phyloP scores from a whole-genome alignment of 1,140 invertebrate species.

The Gonatopus flavifemur region DNA sequence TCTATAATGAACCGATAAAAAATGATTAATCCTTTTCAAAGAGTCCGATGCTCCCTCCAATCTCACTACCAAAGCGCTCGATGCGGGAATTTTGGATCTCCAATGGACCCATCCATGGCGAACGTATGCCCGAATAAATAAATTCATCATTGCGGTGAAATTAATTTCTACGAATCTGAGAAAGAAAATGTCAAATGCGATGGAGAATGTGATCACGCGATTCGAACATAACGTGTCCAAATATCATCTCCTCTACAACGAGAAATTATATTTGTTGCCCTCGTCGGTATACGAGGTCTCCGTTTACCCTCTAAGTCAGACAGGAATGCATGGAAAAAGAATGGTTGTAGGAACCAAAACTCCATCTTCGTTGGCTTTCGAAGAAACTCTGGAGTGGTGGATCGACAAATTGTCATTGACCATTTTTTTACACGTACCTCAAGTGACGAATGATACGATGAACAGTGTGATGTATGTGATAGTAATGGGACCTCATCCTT shows the following conservation, averaged over 20 bases:
- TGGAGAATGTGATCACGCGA: too few species aligned
- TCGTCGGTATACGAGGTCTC: slow-evolving; percentile 22
- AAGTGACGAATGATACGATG: slow-evolving; percentile 20
- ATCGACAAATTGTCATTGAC: slow-evolving; percentile 8
- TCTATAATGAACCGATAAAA: background rate
- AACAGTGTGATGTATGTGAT: slow-evolving; percentile 18
- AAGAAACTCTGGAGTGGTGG: background rate
- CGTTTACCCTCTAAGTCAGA: slow-evolving; percentile 17
- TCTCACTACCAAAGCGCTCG: background rate
- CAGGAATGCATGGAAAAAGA: background rate
- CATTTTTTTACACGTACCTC: slow-evolving; percentile 28
- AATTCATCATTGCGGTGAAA: slow-evolving; percentile 10
- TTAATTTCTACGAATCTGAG: slow-evolving; percentile 10
- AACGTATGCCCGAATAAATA: slow-evolving; percentile 8
- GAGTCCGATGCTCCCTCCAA: slow-evolving; percentile 9
- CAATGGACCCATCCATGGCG: slow-evolving; percentile 30
- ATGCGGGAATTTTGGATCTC: slow-evolving; percentile 11
- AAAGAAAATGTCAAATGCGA: background rate
- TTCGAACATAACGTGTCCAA: background rate
- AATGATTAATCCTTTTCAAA: slow-evolving; percentile 1
- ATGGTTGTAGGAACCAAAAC: background rate
- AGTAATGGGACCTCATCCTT: slow-evolving; percentile 23
- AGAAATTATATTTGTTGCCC: slow-evolving; percentile 17
- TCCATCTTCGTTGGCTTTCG: slow-evolving; percentile 13
- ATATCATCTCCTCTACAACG: slow-evolving; percentile 15